A percentile compares a stretch with the other conserved stretches of the same genome.
These are phyloP conservation scores for Aporophyla lueneburgensis DNA, from an alignment of 2,888 invertebrate genomes.

Conservation along the genomic window DNA sequence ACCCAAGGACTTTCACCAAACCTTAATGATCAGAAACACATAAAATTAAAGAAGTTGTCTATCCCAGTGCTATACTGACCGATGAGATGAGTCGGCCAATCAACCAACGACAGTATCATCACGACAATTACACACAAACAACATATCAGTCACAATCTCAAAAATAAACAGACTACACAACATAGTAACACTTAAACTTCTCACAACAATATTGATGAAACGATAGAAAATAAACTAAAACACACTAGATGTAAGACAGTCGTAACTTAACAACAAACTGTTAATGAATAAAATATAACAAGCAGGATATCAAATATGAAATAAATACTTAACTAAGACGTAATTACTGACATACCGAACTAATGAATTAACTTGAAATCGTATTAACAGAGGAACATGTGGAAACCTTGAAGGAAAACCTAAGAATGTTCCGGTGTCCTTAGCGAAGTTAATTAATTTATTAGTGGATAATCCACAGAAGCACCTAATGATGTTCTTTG, in stretches of 20 bases:
- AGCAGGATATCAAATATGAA: constrained; percentile 27
- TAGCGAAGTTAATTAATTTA: constrained; percentile 42
- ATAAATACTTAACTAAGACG: constrained; percentile 5
- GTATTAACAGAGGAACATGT: constrained; percentile 43
- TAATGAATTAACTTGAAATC: constrained; percentile 50
- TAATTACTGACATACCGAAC: constrained; percentile 47
- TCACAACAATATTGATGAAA: constrained; percentile 4
- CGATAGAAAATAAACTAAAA: constrained; percentile 3
- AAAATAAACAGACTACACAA: neutral
- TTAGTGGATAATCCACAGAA: constrained; percentile 26
- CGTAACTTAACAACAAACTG: constrained; percentile 22
- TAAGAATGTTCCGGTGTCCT: constrained; percentile 53
- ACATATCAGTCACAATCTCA: neutral
- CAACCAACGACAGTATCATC: neutral
- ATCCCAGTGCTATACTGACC: neutral
- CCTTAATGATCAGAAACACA: neutral
- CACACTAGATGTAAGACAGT: constrained; percentile 12
- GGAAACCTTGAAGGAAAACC: constrained; percentile 49
- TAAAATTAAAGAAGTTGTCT: neutral
- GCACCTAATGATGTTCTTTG: constrained; percentile 1
- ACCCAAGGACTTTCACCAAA: neutral
- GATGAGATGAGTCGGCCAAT: too few relatives aligned
- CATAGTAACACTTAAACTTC: neutral
- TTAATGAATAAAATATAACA: constrained; percentile 29
- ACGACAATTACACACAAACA: constrained; percentile 24